A percentile compares a stretch with the other conserved stretches of the same genome.
phyloP scores from a whole-genome alignment of 2,113 vertebrate genomes.

The Macquaria ambigua region DNA sequence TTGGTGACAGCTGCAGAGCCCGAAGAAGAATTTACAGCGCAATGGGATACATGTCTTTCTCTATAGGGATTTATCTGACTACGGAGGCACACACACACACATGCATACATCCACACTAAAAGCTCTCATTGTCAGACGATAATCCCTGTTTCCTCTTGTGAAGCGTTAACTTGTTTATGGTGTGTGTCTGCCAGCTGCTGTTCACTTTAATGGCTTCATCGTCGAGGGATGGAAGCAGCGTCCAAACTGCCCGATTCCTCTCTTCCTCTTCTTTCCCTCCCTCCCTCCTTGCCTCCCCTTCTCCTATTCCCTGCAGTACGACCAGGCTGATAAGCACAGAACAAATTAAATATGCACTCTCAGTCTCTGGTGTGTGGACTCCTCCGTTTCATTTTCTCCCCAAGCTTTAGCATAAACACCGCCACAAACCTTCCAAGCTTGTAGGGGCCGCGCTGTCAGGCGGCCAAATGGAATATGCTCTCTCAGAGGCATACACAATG shows the following conservation, averaged over 20 bases:
- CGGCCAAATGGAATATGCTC: conserved; percentile 60
- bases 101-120: conserved; percentile 30
- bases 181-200: conserved; percentile 80
- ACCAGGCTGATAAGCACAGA: conserved; percentile 73
- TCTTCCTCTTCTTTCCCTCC: not conserved
- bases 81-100: conserved; percentile 35
- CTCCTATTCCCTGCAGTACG: conserved; percentile 58
- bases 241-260: conserved; percentile 62
- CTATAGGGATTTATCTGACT: conserved; percentile 49
- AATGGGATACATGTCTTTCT: conserved; percentile 37
- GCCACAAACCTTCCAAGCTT: conserved; percentile 64
- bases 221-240: conserved; percentile 61
- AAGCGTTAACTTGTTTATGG: conserved; percentile 77
- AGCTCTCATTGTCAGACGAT: conserved; percentile 73
- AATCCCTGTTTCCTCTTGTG: conserved; percentile 75
- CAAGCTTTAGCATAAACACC: conserved; percentile 63
- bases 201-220: conserved; percentile 80
- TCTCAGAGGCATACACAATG: conserved; percentile 61
- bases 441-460: conserved; percentile 59
- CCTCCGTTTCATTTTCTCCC: conserved; percentile 71
- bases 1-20: conserved; percentile 59
- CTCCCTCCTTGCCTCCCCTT: not conserved
- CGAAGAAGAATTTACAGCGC: conserved; percentile 41
- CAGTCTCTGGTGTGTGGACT: conserved; percentile 60
- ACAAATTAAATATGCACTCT: conserved; percentile 77